Percentiles rank a stretch among this genome's conserved stretches.
Conservation (phyloP, 2,797 vertebrate species). For the Scarus forsteni region DNA sequence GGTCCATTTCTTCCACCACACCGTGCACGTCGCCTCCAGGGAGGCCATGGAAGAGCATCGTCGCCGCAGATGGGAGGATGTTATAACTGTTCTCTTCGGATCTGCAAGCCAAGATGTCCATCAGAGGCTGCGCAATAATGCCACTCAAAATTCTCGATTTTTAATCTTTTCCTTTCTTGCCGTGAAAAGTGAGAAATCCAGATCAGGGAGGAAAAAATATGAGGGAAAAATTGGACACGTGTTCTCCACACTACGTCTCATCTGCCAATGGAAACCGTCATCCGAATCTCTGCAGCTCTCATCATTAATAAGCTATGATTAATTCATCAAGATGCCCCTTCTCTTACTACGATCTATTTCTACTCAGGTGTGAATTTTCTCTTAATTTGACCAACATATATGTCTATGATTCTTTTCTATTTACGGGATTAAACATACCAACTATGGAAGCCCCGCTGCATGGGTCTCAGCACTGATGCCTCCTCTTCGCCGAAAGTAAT, state of each 20-base stretch:
- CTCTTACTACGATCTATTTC: slow-evolving; percentile 12
- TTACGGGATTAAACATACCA: slow-evolving; percentile 72
- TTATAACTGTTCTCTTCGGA: slow-evolving; percentile 87
- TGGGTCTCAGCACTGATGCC: slow-evolving; percentile 61
- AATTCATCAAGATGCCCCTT: slow-evolving; percentile 63
- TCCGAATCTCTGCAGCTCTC: slow-evolving; percentile 72
- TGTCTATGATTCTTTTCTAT: slow-evolving; percentile 51
- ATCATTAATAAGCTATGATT: slow-evolving; percentile 70
- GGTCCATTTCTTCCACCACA: slow-evolving; percentile 98
- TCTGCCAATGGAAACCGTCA: slow-evolving; percentile 79
- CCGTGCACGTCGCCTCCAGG: slow-evolving; percentile 97
- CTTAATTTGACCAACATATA: slow-evolving; percentile 5
- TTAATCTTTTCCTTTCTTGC: slow-evolving; percentile 51
- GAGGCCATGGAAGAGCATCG: slow-evolving; percentile 99
- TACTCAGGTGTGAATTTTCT: slow-evolving; percentile 23
- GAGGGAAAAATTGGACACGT: slow-evolving; percentile 77
- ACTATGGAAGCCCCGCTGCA: slow-evolving; percentile 66
- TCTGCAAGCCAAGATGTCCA: slow-evolving; percentile 88
- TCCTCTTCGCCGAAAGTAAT: slow-evolving; percentile 63
- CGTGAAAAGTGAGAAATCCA: slow-evolving; percentile 77
- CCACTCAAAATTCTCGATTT: slow-evolving; percentile 58
- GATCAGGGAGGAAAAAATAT: slow-evolving; percentile 70
- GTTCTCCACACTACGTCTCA: slow-evolving; percentile 79
- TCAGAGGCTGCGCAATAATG: slow-evolving; percentile 83
- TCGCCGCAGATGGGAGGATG: slow-evolving; percentile 86